phyloP scores from a whole-genome alignment of 2,888 invertebrate genomes.

The Diarsia dahlii region DNA sequence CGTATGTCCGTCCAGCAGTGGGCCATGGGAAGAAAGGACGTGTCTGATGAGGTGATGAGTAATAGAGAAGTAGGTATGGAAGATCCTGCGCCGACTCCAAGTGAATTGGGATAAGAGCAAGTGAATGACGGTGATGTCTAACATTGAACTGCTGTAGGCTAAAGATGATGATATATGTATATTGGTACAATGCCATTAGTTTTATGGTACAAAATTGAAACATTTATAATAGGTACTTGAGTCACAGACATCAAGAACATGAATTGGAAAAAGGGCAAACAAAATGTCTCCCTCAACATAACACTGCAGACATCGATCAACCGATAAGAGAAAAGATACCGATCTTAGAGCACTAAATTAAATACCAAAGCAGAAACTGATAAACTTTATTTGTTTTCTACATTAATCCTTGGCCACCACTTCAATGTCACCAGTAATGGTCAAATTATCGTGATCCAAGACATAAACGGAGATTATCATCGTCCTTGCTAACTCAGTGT shows the following conservation, averaged over 20 bases:
- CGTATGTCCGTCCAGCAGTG: too few relatives aligned
- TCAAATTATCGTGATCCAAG: constrained; percentile 24
- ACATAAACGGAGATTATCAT: constrained; percentile 25
- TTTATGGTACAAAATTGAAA: neutral
- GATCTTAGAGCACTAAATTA: neutral
- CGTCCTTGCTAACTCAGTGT: constrained; percentile 18
- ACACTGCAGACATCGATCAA: neutral
- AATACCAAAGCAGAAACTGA: neutral
- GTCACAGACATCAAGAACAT: neutral
- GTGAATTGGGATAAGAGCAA: too few relatives aligned
- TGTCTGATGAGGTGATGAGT: too few relatives aligned
- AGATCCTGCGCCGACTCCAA: too few relatives aligned
- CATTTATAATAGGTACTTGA: neutral
- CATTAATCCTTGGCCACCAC: neutral
- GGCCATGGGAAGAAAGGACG: too few relatives aligned
- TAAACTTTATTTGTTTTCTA: constrained; percentile 4
- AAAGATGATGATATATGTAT: neutral
- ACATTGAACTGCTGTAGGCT: neutral
- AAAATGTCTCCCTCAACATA: too few relatives aligned
- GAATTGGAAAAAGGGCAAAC: too few relatives aligned
- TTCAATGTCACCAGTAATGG: constrained; percentile 28
- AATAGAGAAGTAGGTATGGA: too few relatives aligned
- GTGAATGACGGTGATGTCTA: too few relatives aligned
- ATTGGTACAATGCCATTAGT: neutral
- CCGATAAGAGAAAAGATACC: neutral